phyloP scores from a whole-genome alignment of 2,888 invertebrate species.

The Rhingia rostrata region DNA sequence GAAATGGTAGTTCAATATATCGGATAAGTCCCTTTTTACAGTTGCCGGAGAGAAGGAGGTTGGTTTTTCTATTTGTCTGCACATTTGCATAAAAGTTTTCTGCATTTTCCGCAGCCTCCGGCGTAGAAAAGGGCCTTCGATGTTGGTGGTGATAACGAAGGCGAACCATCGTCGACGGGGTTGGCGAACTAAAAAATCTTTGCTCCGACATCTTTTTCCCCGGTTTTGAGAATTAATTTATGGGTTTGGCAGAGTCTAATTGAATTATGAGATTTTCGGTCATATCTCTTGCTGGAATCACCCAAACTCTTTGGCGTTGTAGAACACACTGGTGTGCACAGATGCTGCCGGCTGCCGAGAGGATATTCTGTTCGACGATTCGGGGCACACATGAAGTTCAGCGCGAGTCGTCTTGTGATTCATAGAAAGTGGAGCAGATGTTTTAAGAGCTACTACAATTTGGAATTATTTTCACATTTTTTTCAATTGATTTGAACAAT shows the following conservation, averaged over 20 bases:
- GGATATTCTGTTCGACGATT: background rate
- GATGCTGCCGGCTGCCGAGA: conserved; percentile 7
- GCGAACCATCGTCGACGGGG: conserved; percentile 8
- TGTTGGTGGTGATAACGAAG: conserved; percentile 28
- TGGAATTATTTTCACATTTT: background rate
- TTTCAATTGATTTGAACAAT: conserved; percentile 17
- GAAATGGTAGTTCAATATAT: conserved; percentile 66
- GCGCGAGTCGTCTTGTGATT: conserved; percentile 7
- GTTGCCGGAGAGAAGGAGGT: conserved; percentile 19
- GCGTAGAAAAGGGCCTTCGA: conserved; percentile 60
- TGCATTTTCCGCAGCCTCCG: conserved; percentile 43
- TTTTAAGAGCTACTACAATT: conserved; percentile 6
- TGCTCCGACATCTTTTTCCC: conserved; percentile 14
- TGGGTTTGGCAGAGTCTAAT: conserved; percentile 68
- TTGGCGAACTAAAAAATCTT: conserved; percentile 45
- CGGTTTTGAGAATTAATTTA: conserved; percentile 65
- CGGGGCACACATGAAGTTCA: conserved; percentile 19
- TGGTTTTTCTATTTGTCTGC: conserved; percentile 44
- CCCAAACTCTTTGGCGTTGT: conserved; percentile 34
- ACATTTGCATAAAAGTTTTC: conserved; percentile 61
- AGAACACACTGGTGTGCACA: background rate
- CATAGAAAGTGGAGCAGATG: conserved; percentile 30
- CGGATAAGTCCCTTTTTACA: conserved; percentile 40
- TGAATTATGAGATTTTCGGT: conserved; percentile 72
- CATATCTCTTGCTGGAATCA: conserved; percentile 60